Conservation (phyloP, 2,113 vertebrate genomes). For the Grammomys surdaster region DNA sequence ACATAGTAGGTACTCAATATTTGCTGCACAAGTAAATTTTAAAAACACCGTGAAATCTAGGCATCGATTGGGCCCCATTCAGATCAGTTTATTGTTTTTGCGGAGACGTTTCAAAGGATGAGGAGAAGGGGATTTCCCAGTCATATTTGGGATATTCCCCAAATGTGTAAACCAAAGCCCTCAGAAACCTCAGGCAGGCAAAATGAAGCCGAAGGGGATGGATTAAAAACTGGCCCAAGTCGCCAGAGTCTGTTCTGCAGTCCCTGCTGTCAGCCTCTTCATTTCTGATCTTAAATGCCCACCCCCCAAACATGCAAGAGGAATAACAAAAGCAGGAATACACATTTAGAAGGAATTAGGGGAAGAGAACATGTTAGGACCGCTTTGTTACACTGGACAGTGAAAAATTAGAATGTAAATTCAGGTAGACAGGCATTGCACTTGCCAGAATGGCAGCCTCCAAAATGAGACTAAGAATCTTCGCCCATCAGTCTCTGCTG, state of each 20-base stretch:
- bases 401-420: neutral
- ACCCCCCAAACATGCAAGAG: neutral
- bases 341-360: neutral
- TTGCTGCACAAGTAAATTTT: neutral
- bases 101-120: neutral
- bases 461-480: slow-evolving; percentile 41
- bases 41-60: neutral
- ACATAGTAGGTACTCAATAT: neutral
- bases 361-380: neutral
- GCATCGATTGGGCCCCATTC: neutral
- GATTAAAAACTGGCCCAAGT: neutral
- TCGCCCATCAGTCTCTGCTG: slow-evolving; percentile 3
- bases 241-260: neutral
- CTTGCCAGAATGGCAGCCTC: neutral
- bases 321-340: neutral
- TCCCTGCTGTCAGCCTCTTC: neutral
- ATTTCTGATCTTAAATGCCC: neutral
- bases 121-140: neutral
- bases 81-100: neutral
- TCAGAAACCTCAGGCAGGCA: neutral
- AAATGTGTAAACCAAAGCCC: slow-evolving; percentile 12
- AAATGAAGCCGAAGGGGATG: neutral
- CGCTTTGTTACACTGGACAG: neutral
- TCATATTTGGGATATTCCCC: slow-evolving; percentile 33
- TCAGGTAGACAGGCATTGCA: neutral